Evolutionary conservation across 2,888 invertebrate genomes (phyloP).

Genomic region (Pomacea canaliculata): DNA sequence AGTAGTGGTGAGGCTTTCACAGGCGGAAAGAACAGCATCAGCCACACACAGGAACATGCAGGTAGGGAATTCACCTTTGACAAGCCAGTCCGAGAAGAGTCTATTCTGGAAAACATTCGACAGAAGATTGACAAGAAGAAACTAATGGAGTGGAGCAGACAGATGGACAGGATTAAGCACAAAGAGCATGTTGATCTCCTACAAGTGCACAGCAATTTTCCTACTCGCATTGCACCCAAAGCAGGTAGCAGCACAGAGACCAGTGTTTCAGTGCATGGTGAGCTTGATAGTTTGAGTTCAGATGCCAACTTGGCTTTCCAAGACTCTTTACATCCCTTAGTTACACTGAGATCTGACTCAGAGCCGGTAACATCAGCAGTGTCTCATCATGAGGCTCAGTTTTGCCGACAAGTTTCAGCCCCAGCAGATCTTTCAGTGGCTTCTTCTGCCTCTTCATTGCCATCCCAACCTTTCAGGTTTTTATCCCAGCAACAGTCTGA

Average conservation of each 20-base stretch:
- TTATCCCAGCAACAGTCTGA: constrained; percentile 11
- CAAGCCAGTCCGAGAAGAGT: constrained; percentile 27
- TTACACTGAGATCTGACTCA: too few species aligned
- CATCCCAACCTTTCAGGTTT: neutral
- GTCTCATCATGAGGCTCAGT: constrained; percentile 7
- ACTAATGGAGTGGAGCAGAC: constrained; percentile 34
- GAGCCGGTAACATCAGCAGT: too few species aligned
- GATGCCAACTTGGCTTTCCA: too few species aligned
- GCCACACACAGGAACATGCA: neutral
- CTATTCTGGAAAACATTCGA: constrained; percentile 35
- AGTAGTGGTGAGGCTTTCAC: constrained; percentile 3
- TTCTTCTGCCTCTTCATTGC: neutral
- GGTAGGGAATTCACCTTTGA: neutral
- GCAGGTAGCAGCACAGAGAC: neutral
- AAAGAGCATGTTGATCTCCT: constrained; percentile 31
- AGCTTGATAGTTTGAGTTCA: too few species aligned
- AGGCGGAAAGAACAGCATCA: neutral
- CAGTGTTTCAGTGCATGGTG: too few species aligned
- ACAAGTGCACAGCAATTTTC: constrained; percentile 40
- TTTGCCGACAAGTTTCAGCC: constrained; percentile 16
- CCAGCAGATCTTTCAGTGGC: constrained; percentile 7
- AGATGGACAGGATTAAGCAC: constrained; percentile 33
- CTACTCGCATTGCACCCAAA: constrained; percentile 49
- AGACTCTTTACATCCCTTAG: too few species aligned
- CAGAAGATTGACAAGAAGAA: constrained; percentile 39